These are phyloP conservation scores for Mallotus villosus DNA, from an alignment of 2,797 vertebrate genomes.

Conservation along the genomic window DNA sequence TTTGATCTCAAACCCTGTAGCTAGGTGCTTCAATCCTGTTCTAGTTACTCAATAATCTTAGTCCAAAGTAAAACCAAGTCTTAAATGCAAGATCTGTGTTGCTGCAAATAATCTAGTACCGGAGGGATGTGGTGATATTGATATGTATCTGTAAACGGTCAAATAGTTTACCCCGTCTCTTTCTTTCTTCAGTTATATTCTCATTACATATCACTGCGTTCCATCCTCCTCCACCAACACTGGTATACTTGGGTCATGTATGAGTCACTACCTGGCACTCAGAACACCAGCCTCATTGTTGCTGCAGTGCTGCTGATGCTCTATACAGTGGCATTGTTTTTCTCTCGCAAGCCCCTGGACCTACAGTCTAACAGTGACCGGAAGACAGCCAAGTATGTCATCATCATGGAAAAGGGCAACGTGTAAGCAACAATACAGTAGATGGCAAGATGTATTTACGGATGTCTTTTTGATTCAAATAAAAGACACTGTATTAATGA, in stretches of 20 bases:
- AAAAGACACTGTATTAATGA: too few species aligned
- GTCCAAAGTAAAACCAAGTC: neutral
- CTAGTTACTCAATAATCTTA: neutral
- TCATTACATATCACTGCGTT: constrained; percentile 41
- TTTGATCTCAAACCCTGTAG: neutral
- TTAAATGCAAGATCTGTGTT: neutral
- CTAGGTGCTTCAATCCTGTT: neutral
- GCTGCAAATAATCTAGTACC: neutral
- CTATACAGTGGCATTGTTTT: constrained; percentile 71
- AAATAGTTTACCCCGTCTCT: neutral
- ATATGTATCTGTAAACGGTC: neutral
- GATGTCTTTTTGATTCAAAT: too few species aligned
- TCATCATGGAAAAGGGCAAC: constrained; percentile 18
- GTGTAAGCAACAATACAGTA: constrained; percentile 20
- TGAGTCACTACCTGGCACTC: constrained; percentile 79
- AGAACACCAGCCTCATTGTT: constrained; percentile 74
- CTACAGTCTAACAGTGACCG: constrained; percentile 40
- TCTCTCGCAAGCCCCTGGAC: constrained; percentile 30
- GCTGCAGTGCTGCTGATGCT: constrained; percentile 56
- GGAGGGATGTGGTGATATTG: neutral
- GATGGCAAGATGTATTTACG: neutral
- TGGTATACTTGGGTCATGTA: constrained; percentile 71
- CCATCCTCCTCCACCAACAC: constrained; percentile 42
- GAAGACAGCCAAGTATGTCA: constrained; percentile 19
- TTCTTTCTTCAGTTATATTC: neutral